Evolutionary conservation across 2,113 vertebrate species (phyloP), one percentile per base, ranked within the genome.

Genomic region (Bubo scandiacus): DNA sequence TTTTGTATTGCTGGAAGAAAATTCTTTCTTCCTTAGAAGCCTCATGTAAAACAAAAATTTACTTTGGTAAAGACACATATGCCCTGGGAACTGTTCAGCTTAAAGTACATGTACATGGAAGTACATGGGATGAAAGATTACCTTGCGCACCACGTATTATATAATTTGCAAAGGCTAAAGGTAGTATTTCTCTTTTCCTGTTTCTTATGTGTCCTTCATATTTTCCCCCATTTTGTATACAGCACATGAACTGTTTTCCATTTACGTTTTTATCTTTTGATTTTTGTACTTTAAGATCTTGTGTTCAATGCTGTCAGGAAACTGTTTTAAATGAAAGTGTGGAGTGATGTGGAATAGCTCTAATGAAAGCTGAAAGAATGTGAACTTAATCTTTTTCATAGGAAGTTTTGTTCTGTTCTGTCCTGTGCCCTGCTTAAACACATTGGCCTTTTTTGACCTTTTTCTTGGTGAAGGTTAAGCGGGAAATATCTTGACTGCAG

Each of bases 371-470:
- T 32, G 51, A 85, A 95, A 95, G 83, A 90, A 95, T 79, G 52
- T 54, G 73, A 92, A 78, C 57, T 58, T 95, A 90, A 86, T 93
- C 43, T 88, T 90, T 96, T 84, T 84, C 75, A 65, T 71, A 63
- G 88, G 68, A 96, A 94, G 61, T 89, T 86, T 88, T 92, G 12
- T 66, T 84, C 81, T 92, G 7, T 78, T 86, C 74, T 5, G 5
- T 92, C 75, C 52, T 83, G 55, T 95, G 65, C 59, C 82, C 59
- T 91, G 23, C 86, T 92, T 96, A 92, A 92, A 88, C 42, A 81
- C 12, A 12, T 63, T 92, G 82, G 32, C 88, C 80, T 96, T 83
- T 94, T 86, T 78, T 94, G 94, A 94, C 86, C 88, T 95, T 86
- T 94, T 93, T 17, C 72, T 81, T 89, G 57, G 84, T 61, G 91